These are phyloP conservation scores for Psophia crepitans DNA, from an alignment of 2,113 vertebrate genomes.

Conservation along the genomic window DNA sequence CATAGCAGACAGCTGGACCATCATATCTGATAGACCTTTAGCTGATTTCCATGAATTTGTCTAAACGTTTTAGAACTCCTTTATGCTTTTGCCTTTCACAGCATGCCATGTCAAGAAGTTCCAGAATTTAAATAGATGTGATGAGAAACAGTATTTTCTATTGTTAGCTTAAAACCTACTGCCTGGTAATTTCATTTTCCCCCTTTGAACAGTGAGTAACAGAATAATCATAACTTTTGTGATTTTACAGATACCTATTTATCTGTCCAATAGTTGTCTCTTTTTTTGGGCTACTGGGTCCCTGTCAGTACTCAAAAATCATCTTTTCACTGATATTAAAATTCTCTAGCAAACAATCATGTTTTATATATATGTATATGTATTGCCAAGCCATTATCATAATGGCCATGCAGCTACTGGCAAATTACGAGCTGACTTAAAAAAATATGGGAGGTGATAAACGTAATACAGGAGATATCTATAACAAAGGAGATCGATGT, in stretches of 20 bases:
- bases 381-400: not conserved
- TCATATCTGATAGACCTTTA: not conserved
- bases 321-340: not conserved
- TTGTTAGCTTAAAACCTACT: conserved; percentile 12
- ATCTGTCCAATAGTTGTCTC: not conserved
- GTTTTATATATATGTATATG: not conserved
- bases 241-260: not conserved
- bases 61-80: not conserved
- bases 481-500: not conserved
- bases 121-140: conserved; percentile 18
- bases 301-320: not conserved
- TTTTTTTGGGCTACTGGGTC: not conserved
- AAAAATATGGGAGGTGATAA: not conserved
- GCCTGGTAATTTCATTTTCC: conserved; percentile 21
- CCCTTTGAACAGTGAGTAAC: conserved; percentile 4
- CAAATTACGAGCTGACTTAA: not conserved
- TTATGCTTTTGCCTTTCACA: not conserved
- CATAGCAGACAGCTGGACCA: not conserved
- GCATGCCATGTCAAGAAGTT: not conserved
- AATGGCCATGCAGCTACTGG: not conserved
- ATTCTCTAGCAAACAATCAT: not conserved
- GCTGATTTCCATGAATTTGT: not conserved
- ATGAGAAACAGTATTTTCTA: conserved; percentile 32
- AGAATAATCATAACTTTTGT: conserved; percentile 19
- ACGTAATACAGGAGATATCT: not conserved